These are phyloP conservation scores for Cephalophus harveyi DNA, from an alignment of 2,113 vertebrate genomes.

Conservation along the genomic window DNA sequence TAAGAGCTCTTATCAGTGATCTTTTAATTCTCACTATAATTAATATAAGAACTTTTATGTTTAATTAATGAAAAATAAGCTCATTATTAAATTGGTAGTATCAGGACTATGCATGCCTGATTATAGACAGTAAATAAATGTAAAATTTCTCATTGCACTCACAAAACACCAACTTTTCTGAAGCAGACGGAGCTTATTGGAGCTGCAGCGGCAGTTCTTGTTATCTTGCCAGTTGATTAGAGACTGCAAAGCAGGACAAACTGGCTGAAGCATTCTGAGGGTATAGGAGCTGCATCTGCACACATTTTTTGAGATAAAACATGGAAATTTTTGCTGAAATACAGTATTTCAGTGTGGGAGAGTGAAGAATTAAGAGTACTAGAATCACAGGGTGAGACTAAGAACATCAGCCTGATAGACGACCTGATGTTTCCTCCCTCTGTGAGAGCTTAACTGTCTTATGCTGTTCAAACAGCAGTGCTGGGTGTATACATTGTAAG, in stretches of 20 bases:
- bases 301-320: neutral
- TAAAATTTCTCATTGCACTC: neutral
- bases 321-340: neutral
- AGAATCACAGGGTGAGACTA: neutral
- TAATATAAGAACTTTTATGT: neutral
- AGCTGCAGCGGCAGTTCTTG: neutral
- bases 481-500: neutral
- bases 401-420: neutral
- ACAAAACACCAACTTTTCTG: neutral
- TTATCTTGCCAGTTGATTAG: neutral
- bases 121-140: neutral
- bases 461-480: neutral
- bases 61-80: neutral
- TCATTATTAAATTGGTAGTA: neutral
- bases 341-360: neutral
- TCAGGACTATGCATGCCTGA: neutral
- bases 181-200: neutral
- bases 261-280: neutral
- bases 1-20: neutral
- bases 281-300: neutral
- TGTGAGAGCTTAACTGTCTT: neutral
- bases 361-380: neutral
- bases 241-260: neutral
- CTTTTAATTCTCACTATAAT: constrained; percentile 14
- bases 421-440: neutral